Base-by-base conservation (phyloP, 2,113 vertebrate species). In the Aldabrachelys gigantea region DNA sequence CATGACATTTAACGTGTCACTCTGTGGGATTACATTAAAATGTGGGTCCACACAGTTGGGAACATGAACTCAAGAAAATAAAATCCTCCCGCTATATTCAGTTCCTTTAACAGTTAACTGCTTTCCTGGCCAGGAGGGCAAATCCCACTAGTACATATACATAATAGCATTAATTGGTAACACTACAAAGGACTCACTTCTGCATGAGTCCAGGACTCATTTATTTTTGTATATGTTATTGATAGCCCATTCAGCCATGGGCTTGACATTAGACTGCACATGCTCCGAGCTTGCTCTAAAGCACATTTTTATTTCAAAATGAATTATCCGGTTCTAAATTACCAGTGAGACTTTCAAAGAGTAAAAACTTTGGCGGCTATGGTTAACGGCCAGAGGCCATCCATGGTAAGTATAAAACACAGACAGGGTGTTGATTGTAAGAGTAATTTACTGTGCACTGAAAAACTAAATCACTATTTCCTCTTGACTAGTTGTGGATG, bases 401-500 rank as follows among this genome's bases (percentile, higher is more conserved):
- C 93, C 78, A 69, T 50, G 17, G 86, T 75, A 94, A 95, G 52
- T 72, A 59, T 59, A 96, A 95, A 76, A 86, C 53, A 95, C 82
- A 94, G 95, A 89, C 84, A 93, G 75, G 49, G 87, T 6, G 47
- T 47, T 89, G 94, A 95, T 62, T 92, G 54, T 81, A 89, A 72
- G 76, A 85, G 31, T 78, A 85, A 98, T 97, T 93, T 94, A 94
- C 86, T 93, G 80, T 53, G 82, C 65, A 38, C 62, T 96, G 79
- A 57, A 97, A 92, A 93, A 44, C n/a, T 96, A 98, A 97, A 97
- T 97, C 93, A 93, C 86, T 65, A 84, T 89, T 94, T 96, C 75
- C 87, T 97, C 82, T 85, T 65, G n/a, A 89, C 90, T 75, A 65
- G 22, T 94, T 85, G 57, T 83, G 80, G 75, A 87, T 82, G 24